A percentile compares a stretch with the other conserved stretches of the same genome.
Evolutionary conservation across 2,888 invertebrate species (phyloP).

Genomic region (Bembecia ichneumoniformis): DNA sequence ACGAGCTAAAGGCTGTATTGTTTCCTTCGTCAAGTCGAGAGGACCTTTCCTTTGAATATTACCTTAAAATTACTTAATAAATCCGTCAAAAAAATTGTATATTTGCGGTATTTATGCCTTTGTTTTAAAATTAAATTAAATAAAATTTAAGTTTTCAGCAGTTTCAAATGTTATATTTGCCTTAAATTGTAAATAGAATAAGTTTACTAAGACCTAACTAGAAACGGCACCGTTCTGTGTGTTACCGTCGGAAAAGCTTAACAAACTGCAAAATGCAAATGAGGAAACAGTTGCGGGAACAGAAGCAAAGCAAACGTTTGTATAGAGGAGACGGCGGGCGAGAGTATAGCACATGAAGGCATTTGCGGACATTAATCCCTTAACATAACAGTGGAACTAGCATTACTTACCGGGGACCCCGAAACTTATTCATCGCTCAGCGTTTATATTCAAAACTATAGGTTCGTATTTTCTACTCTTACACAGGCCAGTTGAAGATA

Average conservation of each 20-base stretch:
- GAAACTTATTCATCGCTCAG: background rate
- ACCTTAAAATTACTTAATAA: slow-evolving; percentile 7
- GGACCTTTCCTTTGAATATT: slow-evolving; percentile 12
- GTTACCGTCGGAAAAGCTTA: slow-evolving; percentile 26
- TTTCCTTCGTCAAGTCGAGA: slow-evolving; percentile 29
- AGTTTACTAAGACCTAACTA: too few relatives aligned
- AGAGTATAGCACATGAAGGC: background rate
- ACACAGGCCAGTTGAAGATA: background rate
- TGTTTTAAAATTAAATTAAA: too few relatives aligned
- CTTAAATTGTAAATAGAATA: too few relatives aligned
- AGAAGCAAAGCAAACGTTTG: slow-evolving; percentile 35
- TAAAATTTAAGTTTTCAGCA: background rate
- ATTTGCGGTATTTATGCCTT: slow-evolving; percentile 3
- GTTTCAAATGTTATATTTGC: slow-evolving; percentile 8
- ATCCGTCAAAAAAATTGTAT: slow-evolving; percentile 6
- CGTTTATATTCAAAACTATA: background rate
- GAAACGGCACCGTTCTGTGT: too few relatives aligned
- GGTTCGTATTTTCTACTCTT: background rate
- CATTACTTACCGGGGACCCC: background rate
- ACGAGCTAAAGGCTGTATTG: slow-evolving; percentile 37
- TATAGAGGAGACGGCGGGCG: slow-evolving; percentile 1
- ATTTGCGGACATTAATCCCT: slow-evolving; percentile 33
- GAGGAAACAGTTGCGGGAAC: slow-evolving; percentile 30
- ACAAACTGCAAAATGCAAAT: slow-evolving; percentile 47
- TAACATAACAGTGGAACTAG: slow-evolving; percentile 28